Conservation (phyloP, 2,888 invertebrate genomes). For the Tromatobia lineatoria region DNA sequence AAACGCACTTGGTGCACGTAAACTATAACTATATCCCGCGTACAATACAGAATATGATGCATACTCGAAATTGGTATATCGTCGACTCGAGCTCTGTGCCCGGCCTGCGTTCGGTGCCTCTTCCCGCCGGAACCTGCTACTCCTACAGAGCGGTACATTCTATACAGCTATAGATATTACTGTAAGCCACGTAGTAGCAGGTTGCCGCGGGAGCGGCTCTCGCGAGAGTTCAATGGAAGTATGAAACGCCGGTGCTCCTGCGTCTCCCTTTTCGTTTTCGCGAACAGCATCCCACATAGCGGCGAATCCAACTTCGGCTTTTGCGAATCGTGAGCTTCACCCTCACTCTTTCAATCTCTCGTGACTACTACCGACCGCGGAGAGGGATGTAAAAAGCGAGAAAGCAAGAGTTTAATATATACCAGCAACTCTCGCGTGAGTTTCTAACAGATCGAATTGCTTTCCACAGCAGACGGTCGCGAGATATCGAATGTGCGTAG, state of each 20-base stretch:
- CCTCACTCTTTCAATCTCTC: slow-evolving; percentile 44
- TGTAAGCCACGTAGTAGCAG: slow-evolving; percentile 1
- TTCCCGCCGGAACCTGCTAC: background rate
- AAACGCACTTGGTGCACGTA: slow-evolving; percentile 14
- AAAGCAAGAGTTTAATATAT: slow-evolving; percentile 27
- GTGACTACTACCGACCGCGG: background rate
- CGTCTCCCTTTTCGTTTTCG: slow-evolving; percentile 15
- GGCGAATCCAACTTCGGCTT: slow-evolving; percentile 44
- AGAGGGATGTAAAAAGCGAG: background rate
- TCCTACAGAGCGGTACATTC: background rate
- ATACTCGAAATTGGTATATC: slow-evolving; percentile 45
- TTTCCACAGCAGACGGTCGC: slow-evolving; percentile 77
- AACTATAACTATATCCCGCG: slow-evolving; percentile 17
- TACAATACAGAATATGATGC: slow-evolving; percentile 44
- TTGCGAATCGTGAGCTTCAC: slow-evolving; percentile 40
- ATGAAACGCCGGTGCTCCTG: slow-evolving; percentile 38
- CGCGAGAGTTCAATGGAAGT: slow-evolving; percentile 50
- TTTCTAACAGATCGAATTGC: slow-evolving; percentile 79
- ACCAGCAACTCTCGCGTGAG: slow-evolving; percentile 65
- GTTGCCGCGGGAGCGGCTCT: background rate
- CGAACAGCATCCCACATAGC: background rate
- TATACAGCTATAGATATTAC: background rate
- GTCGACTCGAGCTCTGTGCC: slow-evolving; percentile 1
- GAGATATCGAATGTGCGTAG: slow-evolving; percentile 77
- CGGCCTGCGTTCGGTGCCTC: background rate